Evolutionary conservation across 2,888 invertebrate genomes (phyloP).

Genomic region (Noctua fimbriata): DNA sequence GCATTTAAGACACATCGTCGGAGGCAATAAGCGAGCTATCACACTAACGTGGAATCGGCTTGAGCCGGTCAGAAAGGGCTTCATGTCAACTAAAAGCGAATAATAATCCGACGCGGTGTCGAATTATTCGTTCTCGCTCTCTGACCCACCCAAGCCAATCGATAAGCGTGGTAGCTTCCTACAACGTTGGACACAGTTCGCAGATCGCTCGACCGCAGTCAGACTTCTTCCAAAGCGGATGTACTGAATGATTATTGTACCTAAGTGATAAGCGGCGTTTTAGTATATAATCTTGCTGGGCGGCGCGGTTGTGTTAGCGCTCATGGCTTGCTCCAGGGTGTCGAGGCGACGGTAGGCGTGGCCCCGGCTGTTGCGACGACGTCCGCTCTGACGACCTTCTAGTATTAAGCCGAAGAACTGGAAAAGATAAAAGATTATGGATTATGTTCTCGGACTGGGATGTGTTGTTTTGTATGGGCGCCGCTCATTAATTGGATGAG

Average conservation of each 20-base stretch:
- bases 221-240: conserved; percentile 15
- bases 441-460: background rate
- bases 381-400: conserved; percentile 83
- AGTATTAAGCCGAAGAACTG: conserved; percentile 85
- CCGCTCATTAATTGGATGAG: background rate
- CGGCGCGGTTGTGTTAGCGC: conserved; percentile 80
- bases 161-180: background rate
- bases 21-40: background rate
- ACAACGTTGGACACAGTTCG: conserved; percentile 8
- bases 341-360: conserved; percentile 86
- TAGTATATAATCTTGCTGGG: conserved; percentile 88
- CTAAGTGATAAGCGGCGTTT: conserved; percentile 40
- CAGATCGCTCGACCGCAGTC: conserved; percentile 22
- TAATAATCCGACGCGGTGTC: background rate
- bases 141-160: background rate
- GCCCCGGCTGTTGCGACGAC: conserved; percentile 85
- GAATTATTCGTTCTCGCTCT: background rate
- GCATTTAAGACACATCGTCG: background rate
- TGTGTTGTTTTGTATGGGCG: background rate
- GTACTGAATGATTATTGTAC: conserved; percentile 34
- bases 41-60: background rate
- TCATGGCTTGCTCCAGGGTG: conserved; percentile 87
- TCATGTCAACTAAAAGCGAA: background rate
- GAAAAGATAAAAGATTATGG: conserved; percentile 53
- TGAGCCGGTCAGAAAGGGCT: background rate